Percentiles rank a stretch among this genome's conserved stretches.
These are phyloP conservation scores for Acanthococcus lagerstroemiae DNA, from an alignment of 2,888 invertebrate species.

Conservation along the genomic window DNA sequence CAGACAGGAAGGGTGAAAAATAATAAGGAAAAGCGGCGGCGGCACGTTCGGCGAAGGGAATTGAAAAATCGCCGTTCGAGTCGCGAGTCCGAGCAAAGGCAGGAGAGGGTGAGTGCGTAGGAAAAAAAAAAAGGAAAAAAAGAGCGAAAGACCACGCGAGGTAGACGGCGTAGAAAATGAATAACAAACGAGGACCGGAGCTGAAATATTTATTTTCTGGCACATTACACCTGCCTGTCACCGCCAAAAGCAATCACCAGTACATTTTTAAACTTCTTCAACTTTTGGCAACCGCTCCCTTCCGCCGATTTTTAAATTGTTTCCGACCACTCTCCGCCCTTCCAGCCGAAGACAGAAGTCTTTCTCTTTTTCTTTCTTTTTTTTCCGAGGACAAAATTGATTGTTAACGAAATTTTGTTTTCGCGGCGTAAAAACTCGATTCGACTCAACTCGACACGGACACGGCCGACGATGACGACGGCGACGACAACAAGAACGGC, in stretches of 20 bases:
- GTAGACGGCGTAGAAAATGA: constrained; percentile 23
- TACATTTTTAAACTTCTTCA: constrained; percentile 30
- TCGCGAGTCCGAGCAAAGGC: constrained; percentile 17
- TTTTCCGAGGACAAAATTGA: background rate
- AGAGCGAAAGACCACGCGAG: background rate
- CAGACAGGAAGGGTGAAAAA: constrained; percentile 10
- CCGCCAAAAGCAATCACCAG: constrained; percentile 30
- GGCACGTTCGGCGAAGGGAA: background rate
- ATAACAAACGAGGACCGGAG: constrained; percentile 28
- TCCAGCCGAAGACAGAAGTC: no score
- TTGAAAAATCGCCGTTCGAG: constrained; percentile 27
- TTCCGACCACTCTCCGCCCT: background rate
- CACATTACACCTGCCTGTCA: constrained; percentile 31
- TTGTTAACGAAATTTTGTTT: background rate
- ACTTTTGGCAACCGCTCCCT: constrained; percentile 10
- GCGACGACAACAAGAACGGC: no score
- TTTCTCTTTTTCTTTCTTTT: background rate
- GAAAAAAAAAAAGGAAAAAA: background rate
- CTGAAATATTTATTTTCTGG: constrained; percentile 31
- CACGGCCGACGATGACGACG: background rate
- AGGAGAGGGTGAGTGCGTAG: background rate
- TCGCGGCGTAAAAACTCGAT: background rate
- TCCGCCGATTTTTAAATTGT: background rate
- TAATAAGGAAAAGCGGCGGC: constrained; percentile 9
- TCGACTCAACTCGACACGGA: background rate